phyloP scores from a whole-genome alignment of 2,888 invertebrate genomes.

The Agrotis ipsilon region DNA sequence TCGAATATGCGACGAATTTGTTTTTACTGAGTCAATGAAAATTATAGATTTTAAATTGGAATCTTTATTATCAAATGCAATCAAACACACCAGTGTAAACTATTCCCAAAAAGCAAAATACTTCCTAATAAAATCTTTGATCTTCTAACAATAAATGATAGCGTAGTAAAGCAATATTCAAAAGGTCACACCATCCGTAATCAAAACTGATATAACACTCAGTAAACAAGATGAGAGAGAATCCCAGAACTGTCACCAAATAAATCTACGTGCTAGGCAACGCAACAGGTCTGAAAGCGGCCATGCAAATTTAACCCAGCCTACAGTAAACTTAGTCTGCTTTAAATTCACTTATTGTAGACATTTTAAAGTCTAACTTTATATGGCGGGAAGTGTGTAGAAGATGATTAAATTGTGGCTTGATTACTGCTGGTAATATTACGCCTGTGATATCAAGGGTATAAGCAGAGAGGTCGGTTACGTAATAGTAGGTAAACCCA shows the following conservation, averaged over 20 bases:
- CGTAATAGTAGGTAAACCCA: too few relatives aligned
- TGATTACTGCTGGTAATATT: background rate
- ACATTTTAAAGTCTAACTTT: slow-evolving; percentile 4
- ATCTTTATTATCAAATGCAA: too few relatives aligned
- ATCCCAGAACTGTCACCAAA: slow-evolving; percentile 54
- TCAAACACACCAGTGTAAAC: background rate
- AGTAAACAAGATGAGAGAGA: slow-evolving; percentile 41
- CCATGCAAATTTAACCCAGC: slow-evolving; percentile 63
- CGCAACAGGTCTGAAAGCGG: slow-evolving; percentile 64
- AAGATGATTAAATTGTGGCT: background rate
- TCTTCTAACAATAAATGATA: too few relatives aligned
- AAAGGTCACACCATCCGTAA: background rate
- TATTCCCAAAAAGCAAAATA: too few relatives aligned
- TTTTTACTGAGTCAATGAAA: too few relatives aligned
- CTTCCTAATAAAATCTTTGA: too few relatives aligned
- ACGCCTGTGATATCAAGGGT: too few relatives aligned
- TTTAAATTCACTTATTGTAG: slow-evolving; percentile 48
- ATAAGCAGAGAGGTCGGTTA: too few relatives aligned
- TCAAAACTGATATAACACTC: slow-evolving; percentile 22
- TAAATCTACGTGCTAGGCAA: slow-evolving; percentile 55
- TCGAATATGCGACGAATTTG: too few relatives aligned
- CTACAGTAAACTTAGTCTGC: slow-evolving; percentile 56
- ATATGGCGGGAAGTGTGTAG: too few relatives aligned
- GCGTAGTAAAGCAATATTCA: background rate
- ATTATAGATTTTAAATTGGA: too few relatives aligned